Conservation (phyloP, 2,888 invertebrate genomes). For the Scotopteryx bipunctaria region DNA sequence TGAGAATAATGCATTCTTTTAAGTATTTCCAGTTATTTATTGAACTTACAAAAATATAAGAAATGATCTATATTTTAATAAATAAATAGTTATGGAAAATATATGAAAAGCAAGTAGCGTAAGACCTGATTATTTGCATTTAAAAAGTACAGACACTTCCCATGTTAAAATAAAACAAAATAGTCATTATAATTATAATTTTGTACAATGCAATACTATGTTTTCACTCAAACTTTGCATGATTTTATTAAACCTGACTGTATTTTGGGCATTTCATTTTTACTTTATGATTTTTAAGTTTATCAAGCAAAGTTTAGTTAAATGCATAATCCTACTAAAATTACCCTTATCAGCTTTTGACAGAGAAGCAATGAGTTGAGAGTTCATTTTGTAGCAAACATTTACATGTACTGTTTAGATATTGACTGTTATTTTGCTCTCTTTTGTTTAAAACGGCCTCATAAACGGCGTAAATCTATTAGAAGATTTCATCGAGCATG, state of each 20-base stretch:
- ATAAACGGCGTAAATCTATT: slow-evolving; percentile 26
- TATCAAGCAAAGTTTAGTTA: slow-evolving; percentile 20
- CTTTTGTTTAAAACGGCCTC: slow-evolving; percentile 35
- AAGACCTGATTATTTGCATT: slow-evolving; percentile 48
- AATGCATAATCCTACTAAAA: slow-evolving; percentile 11
- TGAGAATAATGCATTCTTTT: no score
- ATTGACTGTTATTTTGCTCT: slow-evolving; percentile 33
- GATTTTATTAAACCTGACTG: slow-evolving; percentile 24
- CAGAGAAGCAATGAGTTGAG: slow-evolving; percentile 6
- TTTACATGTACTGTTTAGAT: slow-evolving; percentile 24
- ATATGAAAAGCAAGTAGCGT: no score
- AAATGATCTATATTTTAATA: no score
- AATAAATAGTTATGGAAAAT: no score
- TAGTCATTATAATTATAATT: slow-evolving; percentile 28
- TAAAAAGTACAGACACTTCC: slow-evolving; percentile 41
- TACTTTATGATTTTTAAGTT: slow-evolving; percentile 13
- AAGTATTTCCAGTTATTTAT: no score
- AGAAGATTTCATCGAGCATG: slow-evolving; percentile 19
- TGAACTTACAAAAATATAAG: no score
- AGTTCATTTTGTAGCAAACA: slow-evolving; percentile 22
- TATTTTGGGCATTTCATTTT: slow-evolving; percentile 32
- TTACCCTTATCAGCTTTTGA: slow-evolving; percentile 5
- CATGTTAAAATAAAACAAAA: slow-evolving; percentile 29
- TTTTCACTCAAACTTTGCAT: slow-evolving; percentile 18
- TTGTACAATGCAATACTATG: slow-evolving; percentile 30